Base-by-base conservation (phyloP, 2,888 invertebrate genomes). In the Eulithis testata region DNA sequence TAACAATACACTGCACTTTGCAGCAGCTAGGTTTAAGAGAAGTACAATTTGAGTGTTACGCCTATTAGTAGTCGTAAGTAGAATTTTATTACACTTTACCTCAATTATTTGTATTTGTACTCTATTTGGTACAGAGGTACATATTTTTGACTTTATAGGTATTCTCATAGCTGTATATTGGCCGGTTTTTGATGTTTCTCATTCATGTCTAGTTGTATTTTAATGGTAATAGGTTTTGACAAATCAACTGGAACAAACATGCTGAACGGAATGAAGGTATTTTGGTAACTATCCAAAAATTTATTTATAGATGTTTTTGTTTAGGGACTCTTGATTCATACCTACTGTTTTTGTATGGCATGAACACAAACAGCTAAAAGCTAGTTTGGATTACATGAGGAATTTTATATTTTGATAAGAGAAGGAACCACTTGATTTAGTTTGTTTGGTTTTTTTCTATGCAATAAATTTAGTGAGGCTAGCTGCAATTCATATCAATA, bases 401-500 rank as follows among this genome's bases (percentile, higher is more conserved):
- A 49, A 56, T 52, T 53, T 65, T 44, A 50, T 63, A 65, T 68
- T 47, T 66, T 65, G 47, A 53, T 63, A 56, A 60, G 51, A 52
- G 57, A 66, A 63, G 50, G 54, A 52, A 66, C 62, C 65, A 66
- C 65, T 68, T 61, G 40, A 66, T 68, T 63, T 60, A 60, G 60
- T 43, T 69, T 66, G 61, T 71, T 72, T 70, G 71, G 71, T 67
- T 69, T 74, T 31, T 65, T 72, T 68, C 47, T 50, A 61, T 60
- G 56, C 67, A 71, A 72, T 76, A 76, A 75, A 73, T 69, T 82
- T 85, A 88, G 88, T 85, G 79, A 83, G 79, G 88, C 88, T 89
- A 89, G 89, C 76, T 81, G 79, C 79, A 77, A 78, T 74, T 78
- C 83, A 84, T 84, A 84, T 85, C 82, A 85, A 80, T 81, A 81